Conservation (phyloP, 2,888 invertebrate genomes). For the Oxyscelio sp. region DNA sequence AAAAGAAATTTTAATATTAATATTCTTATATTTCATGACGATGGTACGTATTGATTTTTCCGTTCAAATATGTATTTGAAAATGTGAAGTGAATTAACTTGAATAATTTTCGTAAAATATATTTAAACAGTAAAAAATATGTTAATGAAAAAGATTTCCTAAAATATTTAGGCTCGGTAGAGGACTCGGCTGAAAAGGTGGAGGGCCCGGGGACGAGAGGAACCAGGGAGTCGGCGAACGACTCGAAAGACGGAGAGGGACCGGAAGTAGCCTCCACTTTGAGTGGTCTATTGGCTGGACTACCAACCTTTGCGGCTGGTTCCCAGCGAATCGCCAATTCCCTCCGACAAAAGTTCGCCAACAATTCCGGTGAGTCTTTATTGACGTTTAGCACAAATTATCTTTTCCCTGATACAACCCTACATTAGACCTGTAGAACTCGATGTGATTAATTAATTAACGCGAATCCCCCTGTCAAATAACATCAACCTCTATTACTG, state of each 20-base stretch:
- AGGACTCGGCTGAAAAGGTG: constrained; percentile 87
- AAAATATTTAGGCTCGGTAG: constrained; percentile 83
- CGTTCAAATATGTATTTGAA: background rate
- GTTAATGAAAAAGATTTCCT: constrained; percentile 8
- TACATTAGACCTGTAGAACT: background rate
- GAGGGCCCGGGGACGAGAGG: constrained; percentile 87
- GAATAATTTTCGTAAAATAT: too few species aligned
- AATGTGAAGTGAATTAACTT: too few species aligned
- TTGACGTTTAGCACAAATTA: constrained; percentile 15
- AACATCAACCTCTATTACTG: background rate
- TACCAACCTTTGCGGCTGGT: constrained; percentile 87
- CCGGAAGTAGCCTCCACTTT: constrained; percentile 86
- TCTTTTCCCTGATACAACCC: constrained; percentile 6
- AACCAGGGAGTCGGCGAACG: constrained; percentile 87
- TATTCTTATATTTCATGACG: background rate
- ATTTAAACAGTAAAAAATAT: background rate
- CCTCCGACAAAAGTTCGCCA: constrained; percentile 87
- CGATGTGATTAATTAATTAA: constrained; percentile 50
- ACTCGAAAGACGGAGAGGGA: constrained; percentile 84
- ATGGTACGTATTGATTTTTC: background rate
- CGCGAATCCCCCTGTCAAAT: constrained; percentile 21
- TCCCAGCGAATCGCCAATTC: constrained; percentile 88
- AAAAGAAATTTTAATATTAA: background rate
- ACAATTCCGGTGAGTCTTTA: constrained; percentile 86
- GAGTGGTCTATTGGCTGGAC: constrained; percentile 86